Evolutionary conservation across 1,140 invertebrate genomes (phyloP), one percentile per base, ranked within the genome.

Genomic region (Cyclargus thomasi): DNA sequence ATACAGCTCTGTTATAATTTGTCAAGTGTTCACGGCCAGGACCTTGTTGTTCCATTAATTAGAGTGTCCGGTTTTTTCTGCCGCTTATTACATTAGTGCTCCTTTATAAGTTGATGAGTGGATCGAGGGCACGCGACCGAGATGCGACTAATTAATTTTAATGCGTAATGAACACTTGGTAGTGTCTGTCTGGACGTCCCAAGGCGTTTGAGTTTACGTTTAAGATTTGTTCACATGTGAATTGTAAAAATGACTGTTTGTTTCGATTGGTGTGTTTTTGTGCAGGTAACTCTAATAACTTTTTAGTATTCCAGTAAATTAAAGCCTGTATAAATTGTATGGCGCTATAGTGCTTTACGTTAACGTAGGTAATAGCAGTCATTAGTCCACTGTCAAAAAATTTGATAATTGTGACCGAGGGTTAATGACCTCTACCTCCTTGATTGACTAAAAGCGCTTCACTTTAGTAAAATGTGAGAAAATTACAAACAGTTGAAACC

Each of bases 21-120:
- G 39, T 47, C 39, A 14, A 47, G 39, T 63, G 67, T 72, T 79
- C 70, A 75, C 73, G 74, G 83, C 79, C 83, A 82, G 78, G 82
- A 74, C 72, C 82, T 84, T 76, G 81, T 73, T 76, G 76, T 77
- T 67, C 77, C 74, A 81, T 85, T 76, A 89, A 88, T 89, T 86
- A 85, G 77, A 74, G 78, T 83, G 83, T 89, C 84, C 86, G 85
- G 76, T 85, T 85, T 84, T 83, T 70, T 83, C 83, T 85, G 73
- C 78, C 79, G 79, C 79, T 84, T 85, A 86, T 85, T 87, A 83
- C 84, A 86, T 86, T 86, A 85, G 80, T 81, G 70, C 75, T 80
- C 75, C 74, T 75, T 39, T 17, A 63, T 17, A 16, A 64, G 70
- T 74, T 69, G 75, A 78, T 81, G 84, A 85, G 78, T 86, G 82